Evolutionary conservation across 2,113 vertebrate genomes (phyloP), one percentile per base, ranked within the genome.

Genomic region (Percopsis transmontana): DNA sequence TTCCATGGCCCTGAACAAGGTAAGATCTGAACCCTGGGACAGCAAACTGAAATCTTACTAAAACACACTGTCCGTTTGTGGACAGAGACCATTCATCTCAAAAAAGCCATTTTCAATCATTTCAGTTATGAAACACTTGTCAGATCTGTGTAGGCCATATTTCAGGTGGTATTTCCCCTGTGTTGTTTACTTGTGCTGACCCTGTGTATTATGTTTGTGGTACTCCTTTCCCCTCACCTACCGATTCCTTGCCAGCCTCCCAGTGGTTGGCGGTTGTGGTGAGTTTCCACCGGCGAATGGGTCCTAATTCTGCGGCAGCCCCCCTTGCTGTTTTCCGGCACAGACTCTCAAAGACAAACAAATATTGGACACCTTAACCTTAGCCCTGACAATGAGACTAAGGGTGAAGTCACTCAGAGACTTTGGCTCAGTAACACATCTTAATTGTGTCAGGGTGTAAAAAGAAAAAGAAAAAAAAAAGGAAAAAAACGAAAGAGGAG

Each of bases 1-100:
- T 58, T 79, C 79, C 15, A 87, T 95, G 73, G 69, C 81, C 14
- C 70, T 86, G 58, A 84, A 95, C 73, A 95, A 94, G 94, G 94
- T 96, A 64, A 1, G 12, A 62, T 77, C 62, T 51, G 40, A 66
- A 51, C 70, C 62, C 20, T 39, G 44, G 55, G 41, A 78, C 48
- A 66, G 62, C 59, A 80, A 75, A 85, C 71, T 87, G 54, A 53
- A 52, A 27, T 5, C 40, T 55, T 58, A 67, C 58, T 69, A 47
- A 86, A 64, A 70, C 62, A 19, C 58, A 41, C 24, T 12, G 27
- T 18, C 56, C 6, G 58, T 16, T 57, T 23, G 23, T 68, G 76
- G 69, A 81, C 18, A 68, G 76, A 74, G 58, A 57, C 19, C 44
- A 68, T 66, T 81, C 54, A 83, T 77, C 44, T 78, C 50, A 60